Evolutionary conservation across 2,797 vertebrate species (phyloP), one percentile per base, ranked within the genome.

Genomic region (Thaleichthys pacificus): DNA sequence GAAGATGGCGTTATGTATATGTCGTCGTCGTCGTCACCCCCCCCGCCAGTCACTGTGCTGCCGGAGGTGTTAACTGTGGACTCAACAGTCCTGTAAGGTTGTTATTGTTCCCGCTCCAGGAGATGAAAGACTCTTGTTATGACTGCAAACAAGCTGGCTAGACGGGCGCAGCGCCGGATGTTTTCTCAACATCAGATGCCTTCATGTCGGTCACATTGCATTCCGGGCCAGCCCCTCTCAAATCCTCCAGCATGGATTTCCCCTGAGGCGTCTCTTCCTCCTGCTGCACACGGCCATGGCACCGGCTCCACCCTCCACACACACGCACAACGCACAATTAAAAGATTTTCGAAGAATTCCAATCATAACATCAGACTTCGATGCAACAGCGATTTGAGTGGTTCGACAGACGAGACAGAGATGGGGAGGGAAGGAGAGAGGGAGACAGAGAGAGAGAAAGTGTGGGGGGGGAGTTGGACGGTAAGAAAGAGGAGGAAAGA

Each of bases 311-410:
- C 70, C 78, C 77, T 58, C 73, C 71, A 80, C 32, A 35, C 32
- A 5, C 30, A 81, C 66, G 71, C 81, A 67, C 83, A 84, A 70
- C 85, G 71, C 88, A 82, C 89, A 89, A 90, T 85, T 89, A 92
- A 91, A 92, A 82, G 83, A 82, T 91, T 7, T 91, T 87, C 83
- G 85, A 92, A 84, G 86, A 91, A 91, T 89, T 86, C 86, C 88
- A 89, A 90, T 92, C 89, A 88, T 86, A 88, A 90, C 87, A 89
- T 87, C 68, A 38, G 82, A 84, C 78, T 83, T 91, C 85, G 85
- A 77, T 82, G 82, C 81, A 71, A 79, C 71, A 47, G 79, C 74
- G 74, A 87, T 78, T 75, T 67, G 49, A 75, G 62, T 81, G 80
- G 82, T 73, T 70, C 79, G 82, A 85, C 32, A 56, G 78, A 75